A percentile compares a stretch with the other conserved stretches of the same genome.
Evolutionary conservation across 2,888 invertebrate species (phyloP).

Genomic region (Zaprionus obscuricornis): DNA sequence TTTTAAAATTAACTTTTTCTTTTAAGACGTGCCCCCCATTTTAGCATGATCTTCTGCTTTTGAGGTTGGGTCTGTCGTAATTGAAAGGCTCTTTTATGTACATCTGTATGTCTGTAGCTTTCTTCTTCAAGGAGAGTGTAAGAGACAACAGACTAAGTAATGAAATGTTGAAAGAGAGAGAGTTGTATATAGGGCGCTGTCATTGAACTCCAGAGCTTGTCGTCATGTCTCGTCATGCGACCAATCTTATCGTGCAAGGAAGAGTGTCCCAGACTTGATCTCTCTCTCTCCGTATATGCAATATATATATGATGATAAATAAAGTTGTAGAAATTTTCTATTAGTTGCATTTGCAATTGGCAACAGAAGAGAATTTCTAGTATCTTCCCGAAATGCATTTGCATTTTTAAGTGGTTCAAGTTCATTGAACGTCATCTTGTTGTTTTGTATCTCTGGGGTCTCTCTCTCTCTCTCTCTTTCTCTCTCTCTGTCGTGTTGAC

Average conservation of each 20-base stretch:
- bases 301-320: too few relatives aligned
- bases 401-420: constrained; percentile 12
- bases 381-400: constrained; percentile 14
- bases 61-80: constrained; percentile 34
- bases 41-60: constrained; percentile 17
- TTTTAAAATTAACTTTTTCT: constrained; percentile 40
- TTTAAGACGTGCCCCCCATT: constrained; percentile 53
- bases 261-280: too few relatives aligned
- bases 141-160: not conserved
- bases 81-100: constrained; percentile 16
- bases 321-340: too few relatives aligned
- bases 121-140: not conserved
- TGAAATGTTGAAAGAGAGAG: constrained; percentile 6
- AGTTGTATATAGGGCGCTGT: constrained; percentile 44
- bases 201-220: constrained; percentile 42
- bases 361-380: not conserved
- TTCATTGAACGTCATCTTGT: constrained; percentile 46
- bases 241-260: constrained; percentile 26
- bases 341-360: constrained; percentile 2
- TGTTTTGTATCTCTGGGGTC: constrained; percentile 2
- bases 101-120: constrained; percentile 18
- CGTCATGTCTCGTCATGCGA: constrained; percentile 4
- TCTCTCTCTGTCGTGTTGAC: not conserved
- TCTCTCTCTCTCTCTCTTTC: too few relatives aligned
- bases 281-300: too few relatives aligned